Evolutionary conservation across 1,140 invertebrate species (phyloP).

Genomic region (Camponotus vicinus): DNA sequence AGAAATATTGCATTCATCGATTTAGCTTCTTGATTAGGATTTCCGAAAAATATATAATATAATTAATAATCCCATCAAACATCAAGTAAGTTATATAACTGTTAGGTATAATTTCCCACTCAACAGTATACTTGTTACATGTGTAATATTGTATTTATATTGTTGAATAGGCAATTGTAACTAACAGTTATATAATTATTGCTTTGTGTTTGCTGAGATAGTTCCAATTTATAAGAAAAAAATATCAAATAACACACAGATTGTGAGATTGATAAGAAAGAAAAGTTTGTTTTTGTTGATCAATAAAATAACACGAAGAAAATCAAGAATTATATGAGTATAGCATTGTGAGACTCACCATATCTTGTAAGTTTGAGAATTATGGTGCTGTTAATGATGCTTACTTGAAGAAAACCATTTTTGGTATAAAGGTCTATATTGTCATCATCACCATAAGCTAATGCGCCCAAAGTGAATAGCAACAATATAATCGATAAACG

Average conservation of each 20-base stretch:
- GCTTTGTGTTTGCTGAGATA: not conserved
- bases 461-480: not conserved
- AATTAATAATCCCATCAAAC: too few relatives aligned
- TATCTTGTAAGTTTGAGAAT: not conserved
- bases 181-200: not conserved
- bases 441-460: not conserved
- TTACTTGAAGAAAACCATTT: slow-evolving; percentile 6
- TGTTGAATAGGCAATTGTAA: too few relatives aligned
- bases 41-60: not conserved
- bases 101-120: too few relatives aligned
- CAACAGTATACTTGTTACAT: too few relatives aligned
- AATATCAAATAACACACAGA: not conserved
- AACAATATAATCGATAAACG: slow-evolving; percentile 15
- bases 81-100: too few relatives aligned
- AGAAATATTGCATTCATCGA: slow-evolving; percentile 2
- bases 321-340: not conserved
- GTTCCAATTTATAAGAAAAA: not conserved
- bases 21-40: not conserved
- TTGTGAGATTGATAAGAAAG: not conserved
- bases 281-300: not conserved
- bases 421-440: not conserved
- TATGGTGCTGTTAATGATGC: not conserved
- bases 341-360: slow-evolving; percentile 10
- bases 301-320: not conserved
- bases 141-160: too few relatives aligned